Evolutionary conservation across 1,140 invertebrate species (phyloP).

Genomic region (Zaprionus vittiger): DNA sequence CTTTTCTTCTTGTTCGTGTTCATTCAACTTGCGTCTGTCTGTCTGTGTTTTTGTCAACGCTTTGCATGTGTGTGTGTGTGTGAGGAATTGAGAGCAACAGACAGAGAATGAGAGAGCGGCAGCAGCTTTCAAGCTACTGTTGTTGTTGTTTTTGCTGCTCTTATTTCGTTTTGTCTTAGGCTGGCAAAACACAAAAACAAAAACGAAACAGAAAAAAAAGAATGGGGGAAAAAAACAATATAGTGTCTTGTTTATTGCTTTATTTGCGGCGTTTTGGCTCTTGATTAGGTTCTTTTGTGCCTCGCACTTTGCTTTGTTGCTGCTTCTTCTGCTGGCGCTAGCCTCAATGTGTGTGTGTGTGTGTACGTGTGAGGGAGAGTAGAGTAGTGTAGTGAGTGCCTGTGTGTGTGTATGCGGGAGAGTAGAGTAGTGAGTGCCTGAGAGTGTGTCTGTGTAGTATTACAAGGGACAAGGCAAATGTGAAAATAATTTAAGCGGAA

Average conservation of each 20-base stretch:
- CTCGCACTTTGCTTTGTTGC: slow-evolving; percentile 65
- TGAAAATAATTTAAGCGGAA: slow-evolving; percentile 80
- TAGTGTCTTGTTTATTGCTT: slow-evolving; percentile 81
- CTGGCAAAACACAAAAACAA: slow-evolving; percentile 50
- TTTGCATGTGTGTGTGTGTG: slow-evolving; percentile 16
- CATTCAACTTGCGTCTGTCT: slow-evolving; percentile 68
- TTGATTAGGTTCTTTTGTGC: slow-evolving; percentile 81
- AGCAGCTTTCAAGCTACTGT: slow-evolving; percentile 48
- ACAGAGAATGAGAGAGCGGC: slow-evolving; percentile 38
- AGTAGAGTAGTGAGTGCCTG: slow-evolving; percentile 6
- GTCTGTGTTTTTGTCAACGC: slow-evolving; percentile 33
- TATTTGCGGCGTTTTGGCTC: slow-evolving; percentile 79
- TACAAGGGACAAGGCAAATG: slow-evolving; percentile 66
- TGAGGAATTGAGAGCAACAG: slow-evolving; percentile 36
- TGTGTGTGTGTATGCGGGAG: slow-evolving; percentile 1
- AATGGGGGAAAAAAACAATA: slow-evolving; percentile 62
- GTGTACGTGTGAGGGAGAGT: slow-evolving; percentile 6
- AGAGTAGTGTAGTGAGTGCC: slow-evolving; percentile 3
- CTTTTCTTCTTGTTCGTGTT: slow-evolving; percentile 47
- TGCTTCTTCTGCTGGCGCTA: slow-evolving; percentile 51
- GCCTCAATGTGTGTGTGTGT: slow-evolving; percentile 21
- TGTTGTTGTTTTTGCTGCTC: slow-evolving; percentile 46
- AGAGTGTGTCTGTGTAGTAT: slow-evolving; percentile 45
- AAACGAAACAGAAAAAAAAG: slow-evolving; percentile 47
- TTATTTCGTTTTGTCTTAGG: slow-evolving; percentile 62